Evolutionary conservation across 2,113 vertebrate genomes (phyloP), one percentile per base, ranked within the genome.

Genomic region (Pangasianodon hypophthalmus): DNA sequence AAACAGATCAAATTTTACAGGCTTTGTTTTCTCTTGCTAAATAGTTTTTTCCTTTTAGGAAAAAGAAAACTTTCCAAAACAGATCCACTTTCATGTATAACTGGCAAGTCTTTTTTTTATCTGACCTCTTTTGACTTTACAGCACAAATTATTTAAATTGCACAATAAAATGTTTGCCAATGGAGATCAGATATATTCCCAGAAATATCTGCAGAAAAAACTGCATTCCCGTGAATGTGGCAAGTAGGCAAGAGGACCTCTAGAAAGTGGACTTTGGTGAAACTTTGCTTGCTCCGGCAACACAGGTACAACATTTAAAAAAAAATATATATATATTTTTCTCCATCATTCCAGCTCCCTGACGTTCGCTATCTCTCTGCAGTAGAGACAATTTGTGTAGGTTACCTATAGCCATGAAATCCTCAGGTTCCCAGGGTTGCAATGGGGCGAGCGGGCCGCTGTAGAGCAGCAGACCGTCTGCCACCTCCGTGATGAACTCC

Each of bases 401-500:
- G 77, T 92, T 97, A 98, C 97, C 97, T 95, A 98, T 95, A 67
- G 97, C 97, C 95, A 97, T 96, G 95, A 97, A 97, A 94, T 97
- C 96, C 93, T 97, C 96, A 0, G 94, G 90, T 91, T 95, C 97
- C 95, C 95, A 96, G 79, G 96, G 93, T 92, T 96, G 97, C 88
- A 96, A 94, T 91, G 96, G 96, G 48, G 96, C 96, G 52, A 97
- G 79, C 46, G 97, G 97, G 4, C 97, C 97, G 24, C 96, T 97
- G 87, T 98, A 97, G 0, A 98, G 94, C 92, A 98, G 90, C 92
- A 97, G 95, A 54, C 97, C 97, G 89, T 98, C 96, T 88, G 96
- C 94, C 90, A 96, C 95, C 29, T 96, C 94, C 0, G 97, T 98
- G 96, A 98, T 97, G 93, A 98, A 98, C 95, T 98, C 97, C 64